Conservation (phyloP, 2,113 vertebrate genomes). For the Cettia cetti region DNA sequence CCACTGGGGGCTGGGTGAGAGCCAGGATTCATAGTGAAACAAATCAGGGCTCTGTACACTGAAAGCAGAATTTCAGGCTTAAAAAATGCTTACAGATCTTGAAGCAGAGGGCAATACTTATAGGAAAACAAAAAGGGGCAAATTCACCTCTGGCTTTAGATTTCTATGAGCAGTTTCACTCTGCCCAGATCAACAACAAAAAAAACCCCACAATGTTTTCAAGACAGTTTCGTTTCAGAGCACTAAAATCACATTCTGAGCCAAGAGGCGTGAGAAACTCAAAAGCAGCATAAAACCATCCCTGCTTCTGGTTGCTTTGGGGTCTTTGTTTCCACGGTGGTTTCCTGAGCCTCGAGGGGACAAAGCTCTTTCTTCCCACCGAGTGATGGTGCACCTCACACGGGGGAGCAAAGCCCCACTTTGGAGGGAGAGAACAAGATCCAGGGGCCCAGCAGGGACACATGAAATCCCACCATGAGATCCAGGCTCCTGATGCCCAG, state of each 20-base stretch:
- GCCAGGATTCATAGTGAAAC: neutral
- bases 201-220: neutral
- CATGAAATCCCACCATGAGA: rapidly evolving
- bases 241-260: neutral
- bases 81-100: neutral
- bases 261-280: neutral
- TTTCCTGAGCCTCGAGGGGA: neutral
- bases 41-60: neutral
- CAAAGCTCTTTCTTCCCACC: neutral
- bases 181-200: neutral
- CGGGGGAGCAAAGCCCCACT: neutral
- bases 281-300: neutral
- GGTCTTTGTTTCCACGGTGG: neutral
- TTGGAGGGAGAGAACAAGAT: neutral
- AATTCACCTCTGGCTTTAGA: neutral
- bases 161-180: neutral
- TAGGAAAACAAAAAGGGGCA: neutral
- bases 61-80: neutral
- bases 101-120: neutral
- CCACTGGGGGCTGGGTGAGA: neutral
- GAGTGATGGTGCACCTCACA: neutral
- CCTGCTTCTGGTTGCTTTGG: neutral
- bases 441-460: neutral
- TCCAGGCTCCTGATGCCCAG: neutral
- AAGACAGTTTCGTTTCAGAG: neutral